Evolutionary conservation across 2,888 invertebrate genomes (phyloP).

Genomic region (Hydrotaea cyrtoneurina): DNA sequence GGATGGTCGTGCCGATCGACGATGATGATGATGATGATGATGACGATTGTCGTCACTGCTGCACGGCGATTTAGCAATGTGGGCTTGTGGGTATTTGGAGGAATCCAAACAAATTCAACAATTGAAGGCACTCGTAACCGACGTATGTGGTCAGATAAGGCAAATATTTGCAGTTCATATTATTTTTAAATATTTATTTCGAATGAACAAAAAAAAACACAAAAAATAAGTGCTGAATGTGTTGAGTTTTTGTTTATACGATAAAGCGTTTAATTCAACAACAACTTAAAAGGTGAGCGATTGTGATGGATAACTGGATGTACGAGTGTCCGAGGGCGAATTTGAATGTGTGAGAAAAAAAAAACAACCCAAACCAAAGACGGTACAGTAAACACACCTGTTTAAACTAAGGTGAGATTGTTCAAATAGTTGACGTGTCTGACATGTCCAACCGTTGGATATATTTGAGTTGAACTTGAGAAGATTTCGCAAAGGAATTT

Average conservation of each 20-base stretch:
- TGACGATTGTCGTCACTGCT: background rate
- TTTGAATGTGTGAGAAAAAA: conserved; percentile 1
- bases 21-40: no score
- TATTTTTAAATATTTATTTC: conserved; percentile 1
- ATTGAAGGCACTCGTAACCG: background rate
- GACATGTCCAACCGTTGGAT: no score
- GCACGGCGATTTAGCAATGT: conserved; percentile 17
- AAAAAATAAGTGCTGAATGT: no score
- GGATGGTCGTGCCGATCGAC: no score
- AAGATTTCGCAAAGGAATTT: no score
- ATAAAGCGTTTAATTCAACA: conserved; percentile 59
- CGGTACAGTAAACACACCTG: conserved; percentile 53
- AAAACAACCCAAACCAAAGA: no score
- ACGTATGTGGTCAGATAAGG: conserved; percentile 49
- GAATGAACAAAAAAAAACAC: background rate
- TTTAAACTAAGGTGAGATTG: conserved; percentile 62
- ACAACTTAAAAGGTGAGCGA: conserved; percentile 19
- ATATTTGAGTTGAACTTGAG: no score
- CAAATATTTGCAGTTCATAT: conserved; percentile 31
- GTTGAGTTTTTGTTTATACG: background rate
- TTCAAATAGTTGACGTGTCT: background rate
- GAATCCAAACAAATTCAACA: background rate
- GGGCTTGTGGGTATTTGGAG: conserved; percentile 57
- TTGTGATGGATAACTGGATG: background rate
- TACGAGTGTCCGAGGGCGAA: no score